A percentile compares a stretch with the other conserved stretches of the same genome.
Evolutionary conservation across 2,888 invertebrate genomes (phyloP).

Genomic region (Urechis unicinctus): DNA sequence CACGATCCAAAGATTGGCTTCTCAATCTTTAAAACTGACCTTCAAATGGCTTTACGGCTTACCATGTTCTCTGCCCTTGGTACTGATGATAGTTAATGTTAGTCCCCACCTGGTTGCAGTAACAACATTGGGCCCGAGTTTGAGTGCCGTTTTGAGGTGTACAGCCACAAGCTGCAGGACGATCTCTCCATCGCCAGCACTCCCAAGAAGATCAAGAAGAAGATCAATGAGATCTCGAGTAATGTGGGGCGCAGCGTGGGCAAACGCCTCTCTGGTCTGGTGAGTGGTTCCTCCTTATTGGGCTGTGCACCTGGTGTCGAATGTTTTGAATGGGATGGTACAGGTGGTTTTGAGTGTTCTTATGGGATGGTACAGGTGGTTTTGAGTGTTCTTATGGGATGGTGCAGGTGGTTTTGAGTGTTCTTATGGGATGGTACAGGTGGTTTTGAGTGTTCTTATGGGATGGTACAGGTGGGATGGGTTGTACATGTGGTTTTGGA

Average conservation of each 20-base stretch:
- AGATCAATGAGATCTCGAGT: constrained; percentile 56
- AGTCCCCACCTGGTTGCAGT: constrained; percentile 53
- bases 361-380: not conserved
- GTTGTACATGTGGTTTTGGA: too few species aligned
- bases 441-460: too few species aligned
- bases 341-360: not conserved
- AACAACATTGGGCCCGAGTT: constrained; percentile 59
- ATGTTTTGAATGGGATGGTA: not conserved
- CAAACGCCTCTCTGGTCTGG: constrained; percentile 58
- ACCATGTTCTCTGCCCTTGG: not conserved
- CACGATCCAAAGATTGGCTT: not conserved
- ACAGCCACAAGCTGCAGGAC: constrained; percentile 60
- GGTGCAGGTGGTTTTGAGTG: too few species aligned
- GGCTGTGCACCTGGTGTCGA: not conserved
- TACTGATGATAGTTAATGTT: not conserved
- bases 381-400: not conserved
- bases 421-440: too few species aligned
- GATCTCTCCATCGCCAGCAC: constrained; percentile 62
- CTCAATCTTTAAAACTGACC: not conserved
- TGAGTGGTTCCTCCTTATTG: constrained; percentile 11
- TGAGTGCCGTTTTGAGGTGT: constrained; percentile 59
- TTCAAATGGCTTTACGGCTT: not conserved
- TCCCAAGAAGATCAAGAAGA: constrained; percentile 60
- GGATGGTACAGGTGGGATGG: too few species aligned
- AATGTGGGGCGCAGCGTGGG: constrained; percentile 64